Base-by-base conservation (phyloP, 2,888 invertebrate species). In the Cepaea hortensis region DNA sequence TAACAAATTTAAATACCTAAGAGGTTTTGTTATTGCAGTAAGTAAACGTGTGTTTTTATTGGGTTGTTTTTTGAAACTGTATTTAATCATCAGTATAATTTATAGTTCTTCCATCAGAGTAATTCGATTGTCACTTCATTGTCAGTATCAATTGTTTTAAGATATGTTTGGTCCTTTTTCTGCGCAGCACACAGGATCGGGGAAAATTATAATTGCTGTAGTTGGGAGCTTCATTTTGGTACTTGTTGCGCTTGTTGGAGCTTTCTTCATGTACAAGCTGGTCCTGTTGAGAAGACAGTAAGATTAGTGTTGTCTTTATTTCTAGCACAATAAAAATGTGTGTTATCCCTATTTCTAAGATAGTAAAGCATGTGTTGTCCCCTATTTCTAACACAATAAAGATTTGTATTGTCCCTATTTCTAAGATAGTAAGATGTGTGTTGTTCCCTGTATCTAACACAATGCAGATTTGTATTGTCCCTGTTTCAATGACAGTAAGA, bases 231-330 rank as follows among this genome's bases (percentile, higher is more conserved):
- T 89, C 0, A 90, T 91, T 3, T 48, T 92, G n/a, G 55, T 91
- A 3, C 23, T 92, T 11, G 89, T 91, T 13, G 85, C 89, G 15
- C 81, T 90, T 3, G 91, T 91, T 87, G 88, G 90, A 11, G 90
- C 90, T 18, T 92, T 89, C 88, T 91, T 93, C 70, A 88, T 89
- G 46, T 90, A 92, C 87, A 92, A 91, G 88, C 89, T 91, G 80
- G 87, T 91, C 13, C 88, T 93, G n/a, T 90, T 92, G 11, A 85
- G 91, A 55, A 90, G 90, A 89, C 91, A 92, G 93, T 93, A 89
- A 92, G 92, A 55, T 55, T 55, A 0, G 55, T 55, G 6, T 92
- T 50, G 20, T 68, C 23, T 61, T 23, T 23, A 23, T 61, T 35
- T 73, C n/a, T n/a, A 20, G 35, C 1, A 15, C 9, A 15, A 18